A percentile compares a stretch with the other conserved stretches of the same genome.
These are phyloP conservation scores for Chelidonichthys spinosus DNA, from an alignment of 2,797 vertebrate species.

Conservation along the genomic window DNA sequence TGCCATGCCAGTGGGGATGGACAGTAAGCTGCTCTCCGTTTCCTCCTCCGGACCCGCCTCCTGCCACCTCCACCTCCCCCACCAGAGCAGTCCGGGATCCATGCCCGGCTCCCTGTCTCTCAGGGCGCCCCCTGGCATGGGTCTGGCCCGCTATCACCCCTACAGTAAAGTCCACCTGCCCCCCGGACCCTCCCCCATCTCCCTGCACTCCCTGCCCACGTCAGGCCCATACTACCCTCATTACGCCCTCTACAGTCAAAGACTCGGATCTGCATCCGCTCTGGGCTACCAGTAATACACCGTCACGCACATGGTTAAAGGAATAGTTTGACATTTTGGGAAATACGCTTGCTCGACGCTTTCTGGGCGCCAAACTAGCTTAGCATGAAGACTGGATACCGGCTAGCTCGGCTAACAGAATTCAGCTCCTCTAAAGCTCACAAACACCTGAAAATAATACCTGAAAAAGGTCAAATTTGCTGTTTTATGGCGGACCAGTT, in stretches of 20 bases:
- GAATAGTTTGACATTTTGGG: conserved; percentile 29
- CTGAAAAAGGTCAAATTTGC: neutral
- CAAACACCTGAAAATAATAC: neutral
- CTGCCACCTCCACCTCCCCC: conserved; percentile 96
- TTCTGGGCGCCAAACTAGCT: conserved; percentile 24
- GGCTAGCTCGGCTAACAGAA: neutral
- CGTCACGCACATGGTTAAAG: conserved; percentile 74
- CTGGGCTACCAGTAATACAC: conserved; percentile 94
- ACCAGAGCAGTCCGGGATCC: conserved; percentile 89
- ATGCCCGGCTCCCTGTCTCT: conserved; percentile 92
- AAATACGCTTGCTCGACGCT: conserved; percentile 18
- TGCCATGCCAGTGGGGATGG: conserved; percentile 86
- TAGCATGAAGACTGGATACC: conserved; percentile 15
- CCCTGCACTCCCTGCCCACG: conserved; percentile 91
- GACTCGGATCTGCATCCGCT: conserved; percentile 94
- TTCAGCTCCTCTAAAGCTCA: neutral
- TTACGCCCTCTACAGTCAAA: conserved; percentile 96
- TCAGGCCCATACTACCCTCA: conserved; percentile 96
- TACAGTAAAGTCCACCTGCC: conserved; percentile 96
- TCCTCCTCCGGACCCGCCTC: conserved; percentile 88
- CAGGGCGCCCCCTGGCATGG: conserved; percentile 92
- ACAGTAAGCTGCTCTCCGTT: conserved; percentile 93
- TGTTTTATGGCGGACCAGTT: neutral
- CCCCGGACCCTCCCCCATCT: conserved; percentile 87
- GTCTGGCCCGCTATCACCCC: conserved; percentile 95